Base-by-base conservation (phyloP, 2,113 vertebrate genomes). In the Condylura cristata region DNA sequence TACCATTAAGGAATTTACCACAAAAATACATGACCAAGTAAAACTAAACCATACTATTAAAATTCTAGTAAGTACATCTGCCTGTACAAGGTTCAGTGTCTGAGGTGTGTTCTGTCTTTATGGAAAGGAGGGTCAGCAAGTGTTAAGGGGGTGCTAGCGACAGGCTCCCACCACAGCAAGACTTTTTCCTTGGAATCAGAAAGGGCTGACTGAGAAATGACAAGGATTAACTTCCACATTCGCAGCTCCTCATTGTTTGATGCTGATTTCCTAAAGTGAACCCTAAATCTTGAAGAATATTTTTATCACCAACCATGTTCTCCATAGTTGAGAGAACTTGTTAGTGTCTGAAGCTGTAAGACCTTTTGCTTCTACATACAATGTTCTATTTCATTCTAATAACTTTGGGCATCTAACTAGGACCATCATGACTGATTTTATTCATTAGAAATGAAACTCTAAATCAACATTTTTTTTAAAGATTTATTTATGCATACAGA, bases 1-100 rank as follows among this genome's bases (percentile, higher is more conserved):
- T 61, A 22, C 61, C 94, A 92, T 82, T 56, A 86, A 92, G 41
- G 46, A 56, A 44, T 86, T 94, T 85, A 46, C 68, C 58, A 74
- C 74, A 90, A 74, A 94, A 85, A 82, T 71, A 79, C 58, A 70
- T 0, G 18, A 56, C n/a, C 56, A 87, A 81, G 65, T 39, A 79
- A 84, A 87, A 85, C 37, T 39, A 74, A 82, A 63, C 63, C 13
- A 8, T 9, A 9, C 17, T n/a, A 68, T 65, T 89, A 46, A 91
- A 86, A 87, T 72, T 44, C 26, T 79, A n/a, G 41, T 74, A 30
- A 85, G 20, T 71, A 10, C 34, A 66, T 74, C 44, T 70, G n/a
- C 24, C 34, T 41, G 11, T 39, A 48, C 16, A 65, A 72, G 65
- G 34, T 32, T 51, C 39, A 1, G 5, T 48, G 83, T 26, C 66